Evolutionary conservation across 2,888 invertebrate species (phyloP), one percentile per base, ranked within the genome.

Genomic region (Drosophila borealis): DNA sequence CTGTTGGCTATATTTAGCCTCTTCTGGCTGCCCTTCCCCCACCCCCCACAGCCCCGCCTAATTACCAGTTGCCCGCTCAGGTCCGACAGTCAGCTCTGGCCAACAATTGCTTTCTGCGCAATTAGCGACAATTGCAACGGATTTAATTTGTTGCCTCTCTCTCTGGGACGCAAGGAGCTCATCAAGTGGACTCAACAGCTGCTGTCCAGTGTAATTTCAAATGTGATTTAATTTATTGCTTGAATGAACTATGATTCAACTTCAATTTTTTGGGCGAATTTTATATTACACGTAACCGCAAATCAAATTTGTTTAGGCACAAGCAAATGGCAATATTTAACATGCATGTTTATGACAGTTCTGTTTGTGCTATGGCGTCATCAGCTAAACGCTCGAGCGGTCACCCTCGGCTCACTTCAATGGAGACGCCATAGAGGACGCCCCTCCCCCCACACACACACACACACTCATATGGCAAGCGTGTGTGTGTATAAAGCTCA

Each of bases 91-190:
- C 33, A 10, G 46, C 29, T 17, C 46, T 4, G 14, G 59, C 51
- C 51, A 29, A 34, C 66, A 70, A 71, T 70, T 75, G 45, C 19
- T 44, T 51, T 55, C 13, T 14, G 21, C 13, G 63, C 56, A 75
- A 75, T 75, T 75, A 75, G 71, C 42, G 62, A 60, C 75, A 75
- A 70, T 56, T 56, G 62, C 66, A 59, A 19, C 48, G 45, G 65
- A 70, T 65, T 74, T 70, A n/a, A 70, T 65, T 70, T 48, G 46
- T 17, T 21, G 45, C 55, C 25, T 45, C n/a, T 17, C n/a, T 17
- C 19, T n/a, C 8, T 17, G 41, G 8, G 19, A 5, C 8, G n/a
- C 42, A 25, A 25, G 53, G 33, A 59, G 14, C 50, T 37, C 36
- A 51, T 51, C 66, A 41, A 36, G 44, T 33, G 51, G 29, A 14